phyloP scores from a whole-genome alignment of 2,113 vertebrate genomes.

The Platysteira castanea region DNA sequence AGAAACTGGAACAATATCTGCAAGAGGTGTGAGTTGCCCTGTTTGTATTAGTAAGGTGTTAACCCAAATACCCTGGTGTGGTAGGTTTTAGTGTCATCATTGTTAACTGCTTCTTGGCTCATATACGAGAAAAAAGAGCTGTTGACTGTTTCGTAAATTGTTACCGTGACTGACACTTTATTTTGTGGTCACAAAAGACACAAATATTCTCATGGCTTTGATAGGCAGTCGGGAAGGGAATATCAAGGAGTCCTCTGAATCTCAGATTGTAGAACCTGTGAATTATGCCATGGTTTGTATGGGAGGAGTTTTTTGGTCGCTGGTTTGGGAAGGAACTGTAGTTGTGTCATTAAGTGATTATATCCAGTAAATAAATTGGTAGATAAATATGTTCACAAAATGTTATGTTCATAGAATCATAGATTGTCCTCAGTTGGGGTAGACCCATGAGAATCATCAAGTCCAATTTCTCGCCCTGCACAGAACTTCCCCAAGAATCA shows the following conservation, averaged over 20 bases:
- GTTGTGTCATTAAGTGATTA: not conserved
- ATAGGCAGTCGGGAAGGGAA: not conserved
- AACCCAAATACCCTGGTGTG: not conserved
- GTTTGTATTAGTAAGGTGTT: not conserved
- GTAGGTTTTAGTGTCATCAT: not conserved
- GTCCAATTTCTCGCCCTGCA: not conserved
- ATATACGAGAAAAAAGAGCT: not conserved
- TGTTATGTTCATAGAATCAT: not conserved
- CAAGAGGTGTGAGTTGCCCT: constrained; percentile 12
- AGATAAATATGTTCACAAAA: not conserved
- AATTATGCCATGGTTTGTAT: not conserved
- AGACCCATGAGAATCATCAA: not conserved
- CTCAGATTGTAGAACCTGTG: not conserved
- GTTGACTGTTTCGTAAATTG: not conserved
- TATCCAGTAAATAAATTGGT: not conserved
- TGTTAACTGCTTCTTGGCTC: not conserved
- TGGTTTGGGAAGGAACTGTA: not conserved
- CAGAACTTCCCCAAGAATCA: not conserved
- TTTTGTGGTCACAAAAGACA: not conserved
- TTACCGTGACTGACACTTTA: not conserved
- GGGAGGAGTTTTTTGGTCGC: not conserved
- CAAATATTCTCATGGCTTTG: not conserved
- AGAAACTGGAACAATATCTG: not conserved
- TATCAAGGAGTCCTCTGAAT: not conserved
- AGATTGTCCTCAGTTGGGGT: not conserved